Evolutionary conservation across 2,113 vertebrate species (phyloP).

Genomic region (Parus major): DNA sequence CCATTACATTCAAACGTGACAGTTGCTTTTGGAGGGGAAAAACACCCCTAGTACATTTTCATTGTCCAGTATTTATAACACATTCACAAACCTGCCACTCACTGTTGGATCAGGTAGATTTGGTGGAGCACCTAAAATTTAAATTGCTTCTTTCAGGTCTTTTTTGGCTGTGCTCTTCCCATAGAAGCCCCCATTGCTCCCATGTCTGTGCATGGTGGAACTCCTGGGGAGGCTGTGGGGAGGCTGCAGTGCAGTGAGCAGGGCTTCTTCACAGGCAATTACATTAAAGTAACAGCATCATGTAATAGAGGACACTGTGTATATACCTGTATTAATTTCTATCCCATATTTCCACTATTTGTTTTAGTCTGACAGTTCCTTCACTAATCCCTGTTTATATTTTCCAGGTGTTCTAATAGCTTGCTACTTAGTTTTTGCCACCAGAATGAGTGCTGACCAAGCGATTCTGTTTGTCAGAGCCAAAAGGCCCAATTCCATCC

Average conservation of each 20-base stretch:
- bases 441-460: constrained; percentile 94
- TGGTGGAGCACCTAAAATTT: background rate
- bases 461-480: constrained; percentile 94
- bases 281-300: background rate
- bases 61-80: background rate
- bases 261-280: background rate
- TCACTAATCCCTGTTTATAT: background rate
- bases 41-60: background rate
- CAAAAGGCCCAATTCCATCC: constrained; percentile 94
- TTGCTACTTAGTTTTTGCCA: constrained; percentile 95
- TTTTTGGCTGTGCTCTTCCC: background rate
- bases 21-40: background rate
- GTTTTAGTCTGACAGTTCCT: background rate
- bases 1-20: background rate
- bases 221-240: background rate
- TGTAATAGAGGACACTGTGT: background rate
- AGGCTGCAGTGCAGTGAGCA: background rate
- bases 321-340: background rate
- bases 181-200: background rate
- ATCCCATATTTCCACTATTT: background rate
- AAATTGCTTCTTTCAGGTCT: background rate
- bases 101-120: background rate
- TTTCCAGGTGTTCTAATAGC: constrained; percentile 90
- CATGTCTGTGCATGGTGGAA: background rate
- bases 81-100: background rate